Evolutionary conservation across 1,140 invertebrate species (phyloP), one percentile per base, ranked within the genome.

Genomic region (Drosophila lini): DNA sequence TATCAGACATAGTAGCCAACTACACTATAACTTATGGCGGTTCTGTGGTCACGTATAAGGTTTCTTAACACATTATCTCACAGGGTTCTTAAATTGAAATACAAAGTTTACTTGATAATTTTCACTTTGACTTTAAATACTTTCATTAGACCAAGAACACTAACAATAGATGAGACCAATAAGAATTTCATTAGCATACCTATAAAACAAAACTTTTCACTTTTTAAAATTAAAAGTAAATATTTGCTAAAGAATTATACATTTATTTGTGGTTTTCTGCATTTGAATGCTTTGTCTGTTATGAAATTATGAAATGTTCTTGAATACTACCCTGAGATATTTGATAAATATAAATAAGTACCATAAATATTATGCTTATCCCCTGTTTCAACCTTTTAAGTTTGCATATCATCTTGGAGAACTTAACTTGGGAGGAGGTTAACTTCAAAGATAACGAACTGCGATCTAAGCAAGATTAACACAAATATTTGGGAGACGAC

Each of bases 401-500:
- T 36, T 31, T 2, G 34, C 41, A 67, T 32, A 45, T 34, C 6
- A 40, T 70, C 42, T 59, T 19, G 3, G 4, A 45, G 7, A 38
- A 13, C 25, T 19, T 8, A 5, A 13, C 19, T 59, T 10, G 22
- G 25, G 25, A 5, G 28, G 25, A 11, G 69, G 67, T 50, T 71
- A 58, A 50, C 41, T 59, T 41, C 13, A 59, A 41, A 73, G 44
- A 71, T 59, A 71, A 31, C 41, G 9, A 70, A 40, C 47, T 70
- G 34, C 34, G 62, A 68, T 38, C 48, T 32, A 56, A 40, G 34
- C 28, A 16, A 47, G 31, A 41, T 25, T 10, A 34, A 41, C 11
- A 22, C 38, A 71, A 70, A 71, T 71, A 71, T 71, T 70, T 71
- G 19, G n/a, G 3, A n/a, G 16, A 40, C 32, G 19, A 45, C 38